These are phyloP conservation scores for Hassar affinis DNA, from an alignment of 2,113 vertebrate species.

Conservation along the genomic window DNA sequence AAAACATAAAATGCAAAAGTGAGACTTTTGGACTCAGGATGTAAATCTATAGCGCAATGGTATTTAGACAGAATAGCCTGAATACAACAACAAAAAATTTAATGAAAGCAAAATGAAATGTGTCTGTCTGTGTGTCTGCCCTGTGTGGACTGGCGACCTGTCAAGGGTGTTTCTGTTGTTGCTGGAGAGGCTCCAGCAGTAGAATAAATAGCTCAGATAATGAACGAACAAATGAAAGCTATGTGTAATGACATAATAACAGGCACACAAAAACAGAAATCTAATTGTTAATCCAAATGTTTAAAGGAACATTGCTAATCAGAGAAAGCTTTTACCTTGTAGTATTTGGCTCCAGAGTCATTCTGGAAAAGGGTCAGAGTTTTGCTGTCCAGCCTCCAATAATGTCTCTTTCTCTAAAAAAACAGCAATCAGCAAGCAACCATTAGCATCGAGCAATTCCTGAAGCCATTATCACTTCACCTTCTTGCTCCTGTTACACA, in stretches of 20 bases:
- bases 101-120: not conserved
- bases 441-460: constrained; percentile 5
- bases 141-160: no score
- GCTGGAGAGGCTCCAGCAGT: no score
- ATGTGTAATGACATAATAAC: not conserved
- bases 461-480: not conserved
- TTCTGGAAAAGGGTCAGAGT: constrained; percentile 95
- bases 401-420: constrained; percentile 94
- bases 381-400: constrained; percentile 97
- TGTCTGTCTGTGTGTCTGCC: no score
- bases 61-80: not conserved
- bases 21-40: no score
- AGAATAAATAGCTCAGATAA: no score
- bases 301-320: not conserved
- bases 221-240: not conserved
- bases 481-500: not conserved
- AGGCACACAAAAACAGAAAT: not conserved
- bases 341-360: constrained; percentile 95
- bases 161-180: no score
- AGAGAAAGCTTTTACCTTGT: constrained; percentile 77
- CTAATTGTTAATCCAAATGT: not conserved
- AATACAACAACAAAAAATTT: not conserved
- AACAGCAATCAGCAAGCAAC: constrained; percentile 47
- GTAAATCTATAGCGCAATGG: not conserved
- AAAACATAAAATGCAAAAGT: not conserved